Base-by-base conservation (phyloP, 2,113 vertebrate genomes). In the Tupaia tana region DNA sequence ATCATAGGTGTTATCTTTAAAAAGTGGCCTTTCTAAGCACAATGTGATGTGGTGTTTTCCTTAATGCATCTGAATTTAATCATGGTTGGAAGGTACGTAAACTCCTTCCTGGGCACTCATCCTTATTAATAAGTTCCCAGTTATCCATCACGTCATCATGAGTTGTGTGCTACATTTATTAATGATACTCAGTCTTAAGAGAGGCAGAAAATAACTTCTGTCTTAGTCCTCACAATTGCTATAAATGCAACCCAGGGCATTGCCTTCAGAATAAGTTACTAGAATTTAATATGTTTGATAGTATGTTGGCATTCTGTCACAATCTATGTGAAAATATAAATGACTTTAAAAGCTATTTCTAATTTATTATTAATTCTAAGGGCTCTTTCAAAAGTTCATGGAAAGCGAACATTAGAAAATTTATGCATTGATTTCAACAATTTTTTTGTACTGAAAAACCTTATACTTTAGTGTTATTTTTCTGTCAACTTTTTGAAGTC, bases 231-330 rank as follows among this genome's bases (percentile, higher is more conserved):
- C 59, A 87, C 59, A 93, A 59, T 96, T 89, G 93, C 43, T 95
- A 85, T 80, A 83, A 86, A 88, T 59, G 18, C 64, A 80, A 59
- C 63, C 4, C 24, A 94, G 73, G 43, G 25, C 10, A 56, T 16
- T 84, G 75, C 77, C 63, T 96, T 90, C 43, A 52, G 83, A 95
- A 61, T 79, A 95, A 88, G n/a, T 74, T 77, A 85, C 69, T 86
- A 43, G 77, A 94, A 85, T 91, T 80, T 92, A 86, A 84, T 64
- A 58, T 0, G 0, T 70, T 52, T 82, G 54, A 29, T 64, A 71
- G 13, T 59, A 31, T 2, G 18, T 54, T 63, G 92, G 80, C 61
- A 63, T 54, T 88, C 24, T 86, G 73, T 81, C 67, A 93, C 54
- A 71, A 89, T 93, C 27, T 82, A n/a, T 31, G 14, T 69, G 67